Percentiles rank a stretch among this genome's conserved stretches.
phyloP scores from a whole-genome alignment of 1,140 invertebrate genomes.

The Asbolus verrucosus region DNA sequence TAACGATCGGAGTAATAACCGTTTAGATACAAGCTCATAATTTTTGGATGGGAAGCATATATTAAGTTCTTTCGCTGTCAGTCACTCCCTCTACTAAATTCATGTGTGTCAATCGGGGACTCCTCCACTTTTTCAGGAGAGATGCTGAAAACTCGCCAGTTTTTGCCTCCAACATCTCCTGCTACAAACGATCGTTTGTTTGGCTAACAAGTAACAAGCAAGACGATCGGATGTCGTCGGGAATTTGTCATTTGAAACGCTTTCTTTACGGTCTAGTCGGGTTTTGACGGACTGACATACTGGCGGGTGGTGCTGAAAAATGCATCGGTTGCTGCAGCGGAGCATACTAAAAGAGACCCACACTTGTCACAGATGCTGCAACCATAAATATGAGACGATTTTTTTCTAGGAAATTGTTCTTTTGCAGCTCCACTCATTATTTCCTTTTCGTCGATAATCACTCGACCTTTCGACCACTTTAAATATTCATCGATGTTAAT shows the following conservation, averaged over 20 bases:
- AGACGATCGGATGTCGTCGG: conserved; percentile 38
- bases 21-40: conserved; percentile 42
- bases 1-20: conserved; percentile 36
- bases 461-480: neutral
- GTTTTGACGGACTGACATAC: conserved; percentile 7
- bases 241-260: conserved; percentile 44
- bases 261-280: conserved; percentile 27
- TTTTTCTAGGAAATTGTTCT: too few species aligned
- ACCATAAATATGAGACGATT: neutral
- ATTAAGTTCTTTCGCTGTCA: conserved; percentile 29
- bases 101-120: conserved; percentile 30
- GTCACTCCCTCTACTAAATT: conserved; percentile 6
- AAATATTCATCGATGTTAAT: conserved; percentile 31
- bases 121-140: conserved; percentile 11
- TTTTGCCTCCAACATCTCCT: conserved; percentile 24
- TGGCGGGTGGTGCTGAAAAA: neutral
- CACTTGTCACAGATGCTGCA: neutral
- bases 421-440: neutral
- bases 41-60: conserved; percentile 19
- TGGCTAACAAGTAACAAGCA: conserved; percentile 26
- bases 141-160: conserved; percentile 19
- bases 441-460: neutral
- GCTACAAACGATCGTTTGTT: conserved; percentile 41
- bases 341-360: neutral
- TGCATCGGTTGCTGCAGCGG: neutral